Base-by-base conservation (phyloP, 64 coral and sea anemone genomes). In the Orbicella faveolata region DNA sequence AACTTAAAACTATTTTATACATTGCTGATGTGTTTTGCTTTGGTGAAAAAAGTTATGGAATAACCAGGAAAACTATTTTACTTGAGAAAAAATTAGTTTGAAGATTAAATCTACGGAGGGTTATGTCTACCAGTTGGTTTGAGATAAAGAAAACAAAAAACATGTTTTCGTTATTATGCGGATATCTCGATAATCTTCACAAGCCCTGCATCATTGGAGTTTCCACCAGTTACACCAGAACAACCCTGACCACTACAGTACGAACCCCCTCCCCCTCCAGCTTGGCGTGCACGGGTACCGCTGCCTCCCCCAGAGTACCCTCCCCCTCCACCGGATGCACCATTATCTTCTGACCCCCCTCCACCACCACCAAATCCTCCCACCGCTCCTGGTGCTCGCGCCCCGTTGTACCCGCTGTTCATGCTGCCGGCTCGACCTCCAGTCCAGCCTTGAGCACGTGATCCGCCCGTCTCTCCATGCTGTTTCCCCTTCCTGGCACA, bases 381-480 rank as follows among this genome's bases (percentile, higher is more conserved):
- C 13, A 88, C 86, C 0, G 6, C 36, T 30, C 61, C 61, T 52
- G 61, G 65, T 33, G 55, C n/a, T 1, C 18, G 36, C 26, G 34
- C 73, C 41, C 34, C 65, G 26, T 86, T 86, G 6, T 86, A 41
- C 16, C 61, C 65, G 1, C 83, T 86, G 83, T 86, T 86, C 52
- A 88, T 57, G 30, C 6, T 15, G 78, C 78, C 26, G 9, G 41
- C 21, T 52, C 1, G 19, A 70, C 35, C 35, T 16, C 67, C 35
- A 36, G 9, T 73, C 72, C 34, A 7, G 16, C 72, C 66, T 75
- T 48, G 19, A n/a, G 48, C 73, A 12, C 0, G 25, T 75, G 73
- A 37, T 8, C 36, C 25, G 0, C 73, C 73, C 2, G 66, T 57
- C 48, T 90, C 89, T 53, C 89, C 89, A 44, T 90, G 89, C 0